phyloP scores from a whole-genome alignment of 1,140 invertebrate species.

The Drosophila grimshawi region DNA sequence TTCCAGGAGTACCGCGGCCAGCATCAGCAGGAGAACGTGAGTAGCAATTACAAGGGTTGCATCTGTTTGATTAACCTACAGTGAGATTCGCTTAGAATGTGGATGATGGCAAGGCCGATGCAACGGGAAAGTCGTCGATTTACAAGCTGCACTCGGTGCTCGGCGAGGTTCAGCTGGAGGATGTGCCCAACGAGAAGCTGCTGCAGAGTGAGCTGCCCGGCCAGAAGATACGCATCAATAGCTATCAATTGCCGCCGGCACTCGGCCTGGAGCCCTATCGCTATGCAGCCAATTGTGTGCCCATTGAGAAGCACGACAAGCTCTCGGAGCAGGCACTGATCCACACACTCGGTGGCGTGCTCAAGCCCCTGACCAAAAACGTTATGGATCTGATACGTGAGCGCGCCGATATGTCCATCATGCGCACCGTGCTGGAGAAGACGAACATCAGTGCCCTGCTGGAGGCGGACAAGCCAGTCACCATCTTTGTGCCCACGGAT shows the following conservation, averaged over 20 bases:
- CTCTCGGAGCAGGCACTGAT: slow-evolving; percentile 89
- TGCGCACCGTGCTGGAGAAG: slow-evolving; percentile 81
- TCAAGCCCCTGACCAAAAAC: slow-evolving; percentile 86
- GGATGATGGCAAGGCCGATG: slow-evolving; percentile 66
- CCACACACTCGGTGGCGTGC: slow-evolving; percentile 88
- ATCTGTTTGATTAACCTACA: background rate
- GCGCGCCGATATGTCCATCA: slow-evolving; percentile 82
- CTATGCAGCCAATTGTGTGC: slow-evolving; percentile 86
- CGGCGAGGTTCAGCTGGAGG: slow-evolving; percentile 85
- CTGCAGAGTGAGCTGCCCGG: slow-evolving; percentile 84
- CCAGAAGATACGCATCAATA: slow-evolving; percentile 87
- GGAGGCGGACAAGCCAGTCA: slow-evolving; percentile 86
- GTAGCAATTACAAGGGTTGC: background rate
- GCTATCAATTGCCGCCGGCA: slow-evolving; percentile 85
- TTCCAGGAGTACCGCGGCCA: slow-evolving; percentile 84
- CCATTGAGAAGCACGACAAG: slow-evolving; percentile 84
- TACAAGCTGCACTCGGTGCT: slow-evolving; percentile 84
- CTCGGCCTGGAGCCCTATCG: slow-evolving; percentile 75
- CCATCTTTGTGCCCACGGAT: slow-evolving; percentile 88
- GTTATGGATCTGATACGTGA: slow-evolving; percentile 85
- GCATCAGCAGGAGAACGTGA: slow-evolving; percentile 75
- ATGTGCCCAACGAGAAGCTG: slow-evolving; percentile 85
- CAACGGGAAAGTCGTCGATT: slow-evolving; percentile 56
- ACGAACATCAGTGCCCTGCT: slow-evolving; percentile 78
- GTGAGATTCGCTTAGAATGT: slow-evolving; percentile 51